phyloP scores from a whole-genome alignment of 53 echinoderm and acorn worm genomes.

The Holothuria leucospilota region DNA sequence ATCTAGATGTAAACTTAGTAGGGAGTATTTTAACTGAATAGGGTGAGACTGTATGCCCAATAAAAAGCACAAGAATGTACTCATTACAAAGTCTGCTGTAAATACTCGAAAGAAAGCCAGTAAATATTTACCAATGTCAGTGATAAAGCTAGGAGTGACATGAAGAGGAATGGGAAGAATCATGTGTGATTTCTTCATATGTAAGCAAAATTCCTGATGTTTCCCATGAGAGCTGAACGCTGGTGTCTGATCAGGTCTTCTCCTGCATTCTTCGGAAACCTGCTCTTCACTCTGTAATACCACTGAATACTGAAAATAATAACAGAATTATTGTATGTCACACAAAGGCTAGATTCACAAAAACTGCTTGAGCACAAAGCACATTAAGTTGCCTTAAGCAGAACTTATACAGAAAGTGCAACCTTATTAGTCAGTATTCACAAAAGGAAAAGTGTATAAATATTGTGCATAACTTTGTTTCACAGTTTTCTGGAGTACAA shows the following conservation, averaged over 20 bases:
- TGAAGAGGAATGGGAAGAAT: slow-evolving; percentile 94
- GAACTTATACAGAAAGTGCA: too few species aligned
- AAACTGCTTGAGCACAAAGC: not conserved
- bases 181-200: slow-evolving; percentile 92
- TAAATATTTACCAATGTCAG: slow-evolving; percentile 84
- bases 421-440: too few species aligned
- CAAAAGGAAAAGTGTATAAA: too few species aligned
- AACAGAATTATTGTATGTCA: not conserved
- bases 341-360: not conserved
- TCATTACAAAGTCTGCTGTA: too few species aligned
- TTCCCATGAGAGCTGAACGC: slow-evolving; percentile 83
- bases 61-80: too few species aligned
- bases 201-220: slow-evolving; percentile 97
- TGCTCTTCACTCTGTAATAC: slow-evolving; percentile 96
- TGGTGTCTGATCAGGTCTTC: slow-evolving; percentile 74
- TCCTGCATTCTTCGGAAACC: slow-evolving; percentile 91
- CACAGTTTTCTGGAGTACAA: too few species aligned
- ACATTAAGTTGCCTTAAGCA: too few species aligned
- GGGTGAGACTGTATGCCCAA: too few species aligned
- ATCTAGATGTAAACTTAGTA: too few species aligned
- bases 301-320: slow-evolving; percentile 80
- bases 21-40: too few species aligned
- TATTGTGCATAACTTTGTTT: too few species aligned
- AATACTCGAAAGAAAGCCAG: not conserved
- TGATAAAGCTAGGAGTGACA: slow-evolving; percentile 95